A percentile compares a stretch with the other conserved stretches of the same genome.
Conservation (phyloP, 2,888 invertebrate species). For the Drosophila paranaensis region DNA sequence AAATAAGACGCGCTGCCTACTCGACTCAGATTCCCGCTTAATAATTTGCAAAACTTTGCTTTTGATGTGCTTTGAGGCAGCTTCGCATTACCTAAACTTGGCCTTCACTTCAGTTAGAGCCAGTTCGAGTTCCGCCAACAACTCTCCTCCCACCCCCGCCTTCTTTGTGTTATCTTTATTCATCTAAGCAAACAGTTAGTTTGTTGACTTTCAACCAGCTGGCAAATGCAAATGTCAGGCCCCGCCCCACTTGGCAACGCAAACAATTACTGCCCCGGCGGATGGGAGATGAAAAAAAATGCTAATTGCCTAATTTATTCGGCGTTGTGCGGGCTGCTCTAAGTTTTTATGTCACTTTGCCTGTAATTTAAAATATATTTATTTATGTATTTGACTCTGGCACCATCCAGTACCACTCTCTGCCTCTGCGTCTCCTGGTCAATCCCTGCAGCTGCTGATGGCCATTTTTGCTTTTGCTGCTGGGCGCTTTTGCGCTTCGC, state of each 20-base stretch:
- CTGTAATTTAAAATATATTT: constrained; percentile 61
- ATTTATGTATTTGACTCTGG: constrained; percentile 43
- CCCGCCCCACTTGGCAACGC: constrained; percentile 21
- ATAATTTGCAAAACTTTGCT: constrained; percentile 34
- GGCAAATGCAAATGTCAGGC: constrained; percentile 49
- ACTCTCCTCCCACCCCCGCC: no score
- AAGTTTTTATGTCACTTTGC: constrained; percentile 42
- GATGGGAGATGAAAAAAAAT: constrained; percentile 39
- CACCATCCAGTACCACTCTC: constrained; percentile 12
- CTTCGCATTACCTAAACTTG: constrained; percentile 25
- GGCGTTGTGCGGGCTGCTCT: constrained; percentile 30
- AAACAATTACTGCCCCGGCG: constrained; percentile 41
- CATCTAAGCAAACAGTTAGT: constrained; percentile 38
- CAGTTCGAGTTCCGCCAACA: no score
- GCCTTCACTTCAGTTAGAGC: background rate
- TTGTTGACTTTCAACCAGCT: constrained; percentile 41
- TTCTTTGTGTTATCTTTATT: background rate
- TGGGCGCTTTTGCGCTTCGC: constrained; percentile 74
- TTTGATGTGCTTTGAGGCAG: constrained; percentile 50
- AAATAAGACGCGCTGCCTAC: constrained; percentile 26
- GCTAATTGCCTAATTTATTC: constrained; percentile 77
- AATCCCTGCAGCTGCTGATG: constrained; percentile 6
- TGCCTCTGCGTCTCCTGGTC: background rate
- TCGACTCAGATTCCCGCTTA: constrained; percentile 22
- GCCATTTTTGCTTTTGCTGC: constrained; percentile 52